A percentile compares a stretch with the other conserved stretches of the same genome.
These are phyloP conservation scores for Panurus biarmicus DNA, from an alignment of 2,113 vertebrate species.

Conservation along the genomic window DNA sequence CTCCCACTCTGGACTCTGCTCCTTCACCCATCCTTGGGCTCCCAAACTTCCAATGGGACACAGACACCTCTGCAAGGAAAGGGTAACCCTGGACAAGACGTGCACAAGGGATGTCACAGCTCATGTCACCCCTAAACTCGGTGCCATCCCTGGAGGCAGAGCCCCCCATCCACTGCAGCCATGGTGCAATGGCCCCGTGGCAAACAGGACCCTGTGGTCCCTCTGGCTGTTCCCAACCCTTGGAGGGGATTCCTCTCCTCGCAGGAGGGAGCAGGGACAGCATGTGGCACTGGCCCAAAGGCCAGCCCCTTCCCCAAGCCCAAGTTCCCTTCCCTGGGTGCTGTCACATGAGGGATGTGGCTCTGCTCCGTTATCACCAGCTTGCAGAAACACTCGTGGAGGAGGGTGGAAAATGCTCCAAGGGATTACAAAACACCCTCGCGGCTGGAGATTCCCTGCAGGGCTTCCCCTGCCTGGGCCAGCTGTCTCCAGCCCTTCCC, in stretches of 20 bases:
- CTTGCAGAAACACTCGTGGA: background rate
- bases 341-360: background rate
- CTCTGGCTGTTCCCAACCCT: accelerated
- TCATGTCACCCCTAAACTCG: accelerated
- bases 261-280: background rate
- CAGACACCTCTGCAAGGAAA: background rate
- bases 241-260: background rate
- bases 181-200: accelerated
- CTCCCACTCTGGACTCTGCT: background rate
- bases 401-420: background rate
- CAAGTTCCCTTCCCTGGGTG: background rate
- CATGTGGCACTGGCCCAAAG: background rate
- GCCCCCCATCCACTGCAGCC: accelerated
- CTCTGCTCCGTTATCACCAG: background rate
- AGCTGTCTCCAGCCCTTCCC: background rate
- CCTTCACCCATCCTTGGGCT: background rate
- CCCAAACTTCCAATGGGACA: background rate
- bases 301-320: background rate
- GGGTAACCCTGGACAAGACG: accelerated
- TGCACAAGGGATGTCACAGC: accelerated
- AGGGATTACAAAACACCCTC: background rate
- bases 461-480: background rate
- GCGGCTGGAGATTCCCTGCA: background rate
- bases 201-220: accelerated
- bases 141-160: background rate